These are phyloP conservation scores for Trisateles emortualis DNA, from an alignment of 2,888 invertebrate species.

Conservation along the genomic window DNA sequence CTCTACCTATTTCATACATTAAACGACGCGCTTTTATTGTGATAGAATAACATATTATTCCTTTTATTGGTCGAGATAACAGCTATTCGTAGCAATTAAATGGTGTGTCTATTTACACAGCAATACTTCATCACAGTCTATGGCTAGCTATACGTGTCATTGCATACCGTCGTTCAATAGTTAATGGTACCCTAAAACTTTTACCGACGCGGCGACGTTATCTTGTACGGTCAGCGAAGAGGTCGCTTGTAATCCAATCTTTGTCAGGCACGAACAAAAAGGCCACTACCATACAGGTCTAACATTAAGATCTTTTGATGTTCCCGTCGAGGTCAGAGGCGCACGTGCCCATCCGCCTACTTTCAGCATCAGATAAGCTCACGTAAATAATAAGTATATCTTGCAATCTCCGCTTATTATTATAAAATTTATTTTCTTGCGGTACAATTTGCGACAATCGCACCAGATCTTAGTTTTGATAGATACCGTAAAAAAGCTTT, in stretches of 20 bases:
- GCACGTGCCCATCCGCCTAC: conserved; percentile 63
- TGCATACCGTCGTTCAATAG: conserved; percentile 25
- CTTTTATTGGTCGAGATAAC: conserved; percentile 24
- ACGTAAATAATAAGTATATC: conserved; percentile 59
- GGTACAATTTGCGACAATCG: conserved; percentile 31
- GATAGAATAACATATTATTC: conserved; percentile 7
- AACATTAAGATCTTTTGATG: conserved; percentile 57
- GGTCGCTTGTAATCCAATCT: conserved; percentile 49
- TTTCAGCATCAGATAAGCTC: conserved; percentile 56
- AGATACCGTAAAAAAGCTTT: conserved; percentile 20
- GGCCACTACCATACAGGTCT: conserved; percentile 48
- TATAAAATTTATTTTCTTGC: conserved; percentile 45
- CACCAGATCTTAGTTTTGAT: conserved; percentile 18
- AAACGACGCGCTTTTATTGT: conserved; percentile 20
- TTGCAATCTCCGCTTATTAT: conserved; percentile 51
- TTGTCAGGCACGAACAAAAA: conserved; percentile 52
- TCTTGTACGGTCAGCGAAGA: conserved; percentile 23
- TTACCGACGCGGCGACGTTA: conserved; percentile 19
- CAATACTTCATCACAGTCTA: conserved; percentile 1
- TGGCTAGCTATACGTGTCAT: conserved; percentile 14
- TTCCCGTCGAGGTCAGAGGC: conserved; percentile 61
- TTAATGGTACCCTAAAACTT: conserved; percentile 17
- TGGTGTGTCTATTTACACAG: conserved; percentile 4
- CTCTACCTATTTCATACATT: conserved; percentile 12
- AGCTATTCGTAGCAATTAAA: conserved; percentile 13